Conservation (phyloP, 1,140 invertebrate species). For the Aphis craccivora region DNA sequence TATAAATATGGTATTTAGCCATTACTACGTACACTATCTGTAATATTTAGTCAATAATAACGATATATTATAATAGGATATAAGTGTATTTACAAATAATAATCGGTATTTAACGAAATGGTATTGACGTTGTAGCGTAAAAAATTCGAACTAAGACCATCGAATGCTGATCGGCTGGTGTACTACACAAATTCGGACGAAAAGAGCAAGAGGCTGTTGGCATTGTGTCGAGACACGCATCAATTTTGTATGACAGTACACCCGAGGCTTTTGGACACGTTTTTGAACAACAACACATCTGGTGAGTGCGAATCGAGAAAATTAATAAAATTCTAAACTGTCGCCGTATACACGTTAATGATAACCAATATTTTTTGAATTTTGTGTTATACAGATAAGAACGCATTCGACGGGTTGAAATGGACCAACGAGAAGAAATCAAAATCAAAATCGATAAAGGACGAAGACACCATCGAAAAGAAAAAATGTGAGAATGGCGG, state of each 20-base stretch:
- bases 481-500: conserved; percentile 33
- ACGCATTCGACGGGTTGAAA: conserved; percentile 21
- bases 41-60: neutral
- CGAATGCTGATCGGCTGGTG: conserved; percentile 83
- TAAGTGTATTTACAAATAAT: neutral
- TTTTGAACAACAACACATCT: conserved; percentile 37
- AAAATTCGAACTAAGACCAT: conserved; percentile 93
- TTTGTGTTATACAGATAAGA: neutral
- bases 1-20: neutral
- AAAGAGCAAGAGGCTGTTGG: conserved; percentile 88
- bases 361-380: neutral
- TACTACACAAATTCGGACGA: conserved; percentile 90
- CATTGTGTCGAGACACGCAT: conserved; percentile 89
- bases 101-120: conserved; percentile 8
- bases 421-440: conserved; percentile 37
- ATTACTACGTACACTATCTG: neutral
- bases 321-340: neutral
- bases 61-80: neutral
- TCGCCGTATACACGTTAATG: neutral
- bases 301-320: conserved; percentile 4
- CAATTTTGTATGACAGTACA: conserved; percentile 94
- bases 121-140: conserved; percentile 73
- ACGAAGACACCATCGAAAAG: neutral
- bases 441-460: neutral
- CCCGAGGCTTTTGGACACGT: conserved; percentile 69